phyloP scores from a whole-genome alignment of 2,797 vertebrate genomes.

The Lerista edwardsae region DNA sequence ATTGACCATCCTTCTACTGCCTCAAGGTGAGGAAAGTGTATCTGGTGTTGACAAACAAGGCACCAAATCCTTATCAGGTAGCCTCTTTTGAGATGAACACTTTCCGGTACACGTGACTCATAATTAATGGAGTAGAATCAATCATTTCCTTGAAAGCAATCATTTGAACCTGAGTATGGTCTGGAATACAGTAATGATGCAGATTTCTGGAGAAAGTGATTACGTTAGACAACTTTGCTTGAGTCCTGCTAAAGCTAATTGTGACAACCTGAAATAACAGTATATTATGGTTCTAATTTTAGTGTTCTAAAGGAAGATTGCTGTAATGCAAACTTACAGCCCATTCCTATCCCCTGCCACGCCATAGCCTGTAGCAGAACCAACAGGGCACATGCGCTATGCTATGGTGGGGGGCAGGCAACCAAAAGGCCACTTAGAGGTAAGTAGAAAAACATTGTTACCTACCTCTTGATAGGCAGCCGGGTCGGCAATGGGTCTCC shows the following conservation, averaged over 20 bases:
- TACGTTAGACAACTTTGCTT: not conserved
- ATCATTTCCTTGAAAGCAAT: conserved; percentile 9
- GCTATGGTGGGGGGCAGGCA: too few species aligned
- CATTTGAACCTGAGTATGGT: not conserved
- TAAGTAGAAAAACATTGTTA: too few species aligned
- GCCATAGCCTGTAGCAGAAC: too few species aligned
- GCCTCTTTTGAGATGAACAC: not conserved
- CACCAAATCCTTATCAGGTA: conserved; percentile 15
- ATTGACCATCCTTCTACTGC: conserved; percentile 28
- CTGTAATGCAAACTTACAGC: too few species aligned
- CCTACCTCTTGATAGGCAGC: too few species aligned
- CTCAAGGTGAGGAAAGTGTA: conserved; percentile 28
- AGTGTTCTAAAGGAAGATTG: too few species aligned
- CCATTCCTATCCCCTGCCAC: too few species aligned
- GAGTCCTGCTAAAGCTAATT: not conserved
- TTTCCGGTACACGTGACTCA: not conserved
- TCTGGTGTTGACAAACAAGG: conserved; percentile 37
- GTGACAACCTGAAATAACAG: not conserved
- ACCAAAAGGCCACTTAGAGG: too few species aligned
- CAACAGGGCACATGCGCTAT: too few species aligned
- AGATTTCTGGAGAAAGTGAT: not conserved
- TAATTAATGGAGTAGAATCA: not conserved
- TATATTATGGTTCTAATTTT: too few species aligned
- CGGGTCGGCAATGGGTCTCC: too few species aligned
- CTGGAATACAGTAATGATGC: not conserved